Base-by-base conservation (phyloP, 1,140 invertebrate species). In the Lepidostoma basale region DNA sequence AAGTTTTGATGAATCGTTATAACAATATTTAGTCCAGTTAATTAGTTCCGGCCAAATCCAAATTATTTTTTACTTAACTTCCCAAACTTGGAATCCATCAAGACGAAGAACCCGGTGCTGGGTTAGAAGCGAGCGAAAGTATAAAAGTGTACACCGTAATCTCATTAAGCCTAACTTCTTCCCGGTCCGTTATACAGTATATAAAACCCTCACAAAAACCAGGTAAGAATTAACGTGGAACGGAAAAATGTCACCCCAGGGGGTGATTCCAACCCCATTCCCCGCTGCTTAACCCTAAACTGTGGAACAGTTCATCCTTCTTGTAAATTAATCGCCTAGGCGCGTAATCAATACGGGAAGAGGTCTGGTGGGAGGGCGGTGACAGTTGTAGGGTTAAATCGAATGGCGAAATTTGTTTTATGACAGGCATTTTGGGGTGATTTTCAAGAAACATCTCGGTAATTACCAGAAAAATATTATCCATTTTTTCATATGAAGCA, bases 271-370 rank as follows among this genome's bases (percentile, higher is more conserved):
- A 6, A 62, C 23, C 58, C 40, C 58, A 28, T 44, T 40, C 40
- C 40, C 40, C 23, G 39, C 23, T 42, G 58, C 40, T 62, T 44
- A 62, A 44, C 58, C 58, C 58, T 62, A 62, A 62, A 62, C 58
- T 62, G 40, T n/a, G 36, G 58, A 62, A 62, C 58, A 26, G 58
- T 62, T 62, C 39, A 62, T 62, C 40, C 56, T 62, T 62, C 58
- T 62, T 62, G 58, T 25, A 28, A 62, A 62, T 62, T 44, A 62
- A 62, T 62, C 36, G 58, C 18, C 58, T 26, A 44, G 58, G 39
- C 40, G 22, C 36, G 58, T 23, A 62, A 62, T 62, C 58, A 62
- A 62, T 62, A 62, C 39, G 20, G 36, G 23, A 42, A 62, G 39
- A 54, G 49, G 28, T 30, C 28, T 54, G 16, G 25, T 30, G n/a